Conservation (phyloP, 1,140 invertebrate species). For the Leptonema lineaticorne region DNA sequence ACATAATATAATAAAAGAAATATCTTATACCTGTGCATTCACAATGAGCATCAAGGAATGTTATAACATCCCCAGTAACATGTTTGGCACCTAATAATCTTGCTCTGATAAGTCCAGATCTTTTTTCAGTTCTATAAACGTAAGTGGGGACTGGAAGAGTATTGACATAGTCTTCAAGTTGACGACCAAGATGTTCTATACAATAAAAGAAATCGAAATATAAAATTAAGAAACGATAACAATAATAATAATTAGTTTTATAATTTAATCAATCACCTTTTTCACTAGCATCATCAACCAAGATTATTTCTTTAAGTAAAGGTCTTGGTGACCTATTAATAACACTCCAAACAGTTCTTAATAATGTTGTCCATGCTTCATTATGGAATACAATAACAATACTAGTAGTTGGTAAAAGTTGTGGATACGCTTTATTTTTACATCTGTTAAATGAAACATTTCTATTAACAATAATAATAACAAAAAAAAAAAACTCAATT, state of each 20-base stretch:
- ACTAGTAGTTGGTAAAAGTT: constrained; percentile 81
- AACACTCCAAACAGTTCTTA: constrained; percentile 95
- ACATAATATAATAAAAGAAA: too few species aligned
- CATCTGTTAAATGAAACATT: constrained; percentile 61
- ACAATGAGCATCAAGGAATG: constrained; percentile 95
- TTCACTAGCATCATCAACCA: constrained; percentile 95
- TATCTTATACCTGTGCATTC: constrained; percentile 75
- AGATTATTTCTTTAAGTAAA: constrained; percentile 89
- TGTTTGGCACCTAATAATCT: constrained; percentile 88
- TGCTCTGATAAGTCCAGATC: constrained; percentile 92
- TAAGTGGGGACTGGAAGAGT: constrained; percentile 80
- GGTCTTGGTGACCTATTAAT: constrained; percentile 88
- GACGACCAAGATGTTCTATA: constrained; percentile 83
- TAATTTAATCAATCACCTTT: constrained; percentile 62
- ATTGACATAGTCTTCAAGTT: constrained; percentile 88
- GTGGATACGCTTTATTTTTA: constrained; percentile 74
- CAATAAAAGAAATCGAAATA: constrained; percentile 35
- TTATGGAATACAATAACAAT: constrained; percentile 98
- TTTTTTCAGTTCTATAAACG: constrained; percentile 82
- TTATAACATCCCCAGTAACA: constrained; percentile 91
- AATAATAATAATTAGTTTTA: neutral
- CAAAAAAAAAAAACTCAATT: neutral
- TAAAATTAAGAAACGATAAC: constrained; percentile 5
- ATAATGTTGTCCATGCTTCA: constrained; percentile 94
- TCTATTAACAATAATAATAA: neutral